A percentile compares a stretch with the other conserved stretches of the same genome.
Conservation (phyloP, 1,140 invertebrate genomes). For the Drosophila trapezifrons region DNA sequence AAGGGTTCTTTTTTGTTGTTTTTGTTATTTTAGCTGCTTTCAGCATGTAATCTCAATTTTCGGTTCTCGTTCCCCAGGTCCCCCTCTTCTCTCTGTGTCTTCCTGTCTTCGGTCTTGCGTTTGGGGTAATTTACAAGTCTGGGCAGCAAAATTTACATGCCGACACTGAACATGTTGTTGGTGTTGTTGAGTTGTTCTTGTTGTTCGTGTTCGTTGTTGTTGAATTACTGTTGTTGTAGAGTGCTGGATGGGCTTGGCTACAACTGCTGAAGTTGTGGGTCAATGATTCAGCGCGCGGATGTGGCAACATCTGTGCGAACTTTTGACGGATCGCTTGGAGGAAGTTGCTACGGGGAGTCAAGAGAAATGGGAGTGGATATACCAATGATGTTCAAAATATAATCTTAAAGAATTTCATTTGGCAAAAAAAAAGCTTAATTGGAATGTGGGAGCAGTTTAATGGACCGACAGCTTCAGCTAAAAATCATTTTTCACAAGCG, state of each 20-base stretch:
- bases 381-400: conserved; percentile 9
- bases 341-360: conserved; percentile 1
- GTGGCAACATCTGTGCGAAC: conserved; percentile 68
- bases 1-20: conserved; percentile 44
- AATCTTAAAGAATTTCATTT: conserved; percentile 12
- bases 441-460: conserved; percentile 26
- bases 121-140: conserved; percentile 73
- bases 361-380: conserved; percentile 38
- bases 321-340: conserved; percentile 36
- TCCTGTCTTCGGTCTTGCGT: conserved; percentile 45
- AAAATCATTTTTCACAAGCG: conserved; percentile 1
- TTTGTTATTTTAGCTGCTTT: conserved; percentile 74
- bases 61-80: conserved; percentile 33
- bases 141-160: conserved; percentile 64
- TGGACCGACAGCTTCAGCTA: not conserved
- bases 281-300: conserved; percentile 71
- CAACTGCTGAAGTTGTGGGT: conserved; percentile 61
- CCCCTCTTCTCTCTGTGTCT: conserved; percentile 3
- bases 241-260: conserved; percentile 42
- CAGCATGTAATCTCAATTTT: conserved; percentile 60
- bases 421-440: not conserved
- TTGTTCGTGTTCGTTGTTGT: conserved; percentile 17
- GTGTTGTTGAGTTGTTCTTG: conserved; percentile 22
- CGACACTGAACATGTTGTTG: conserved; percentile 46
- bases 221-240: conserved; percentile 2